phyloP scores from a whole-genome alignment of 2,113 vertebrate species.

The Heterocephalus glaber region DNA sequence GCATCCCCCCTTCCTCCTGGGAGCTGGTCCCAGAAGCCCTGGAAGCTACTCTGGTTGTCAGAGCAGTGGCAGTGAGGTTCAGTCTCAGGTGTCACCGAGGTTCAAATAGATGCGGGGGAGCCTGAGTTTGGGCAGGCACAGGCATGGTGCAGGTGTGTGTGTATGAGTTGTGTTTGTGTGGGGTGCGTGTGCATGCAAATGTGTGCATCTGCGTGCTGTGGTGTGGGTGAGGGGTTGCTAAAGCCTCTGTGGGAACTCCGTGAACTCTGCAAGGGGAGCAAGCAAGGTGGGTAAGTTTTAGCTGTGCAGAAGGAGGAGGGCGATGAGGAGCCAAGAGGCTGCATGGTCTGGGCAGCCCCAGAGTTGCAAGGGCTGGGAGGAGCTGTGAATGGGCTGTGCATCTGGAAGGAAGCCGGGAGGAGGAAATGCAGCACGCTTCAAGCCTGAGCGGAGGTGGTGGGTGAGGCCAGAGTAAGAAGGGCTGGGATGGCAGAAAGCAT shows the following conservation, averaged over 20 bases:
- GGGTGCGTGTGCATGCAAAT: background rate
- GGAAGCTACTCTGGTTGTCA: accelerated
- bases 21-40: background rate
- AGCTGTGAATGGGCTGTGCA: too few relatives aligned
- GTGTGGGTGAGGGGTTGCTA: too few relatives aligned
- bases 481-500: background rate
- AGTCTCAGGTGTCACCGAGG: background rate
- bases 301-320: too few relatives aligned
- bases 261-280: background rate
- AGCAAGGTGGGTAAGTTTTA: background rate
- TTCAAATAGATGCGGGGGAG: background rate
- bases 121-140: background rate
- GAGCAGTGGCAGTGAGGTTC: background rate
- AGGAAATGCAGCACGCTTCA: background rate
- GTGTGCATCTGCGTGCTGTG: background rate
- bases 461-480: too few relatives aligned
- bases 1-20: background rate
- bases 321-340: too few relatives aligned
- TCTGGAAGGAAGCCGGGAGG: background rate
- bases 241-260: background rate
- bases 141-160: background rate
- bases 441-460: background rate
- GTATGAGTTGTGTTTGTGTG: background rate
- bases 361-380: too few relatives aligned
- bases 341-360: background rate